Evolutionary conservation across 2,797 vertebrate species (phyloP).

Genomic region (Dendrocincla tyrannina): DNA sequence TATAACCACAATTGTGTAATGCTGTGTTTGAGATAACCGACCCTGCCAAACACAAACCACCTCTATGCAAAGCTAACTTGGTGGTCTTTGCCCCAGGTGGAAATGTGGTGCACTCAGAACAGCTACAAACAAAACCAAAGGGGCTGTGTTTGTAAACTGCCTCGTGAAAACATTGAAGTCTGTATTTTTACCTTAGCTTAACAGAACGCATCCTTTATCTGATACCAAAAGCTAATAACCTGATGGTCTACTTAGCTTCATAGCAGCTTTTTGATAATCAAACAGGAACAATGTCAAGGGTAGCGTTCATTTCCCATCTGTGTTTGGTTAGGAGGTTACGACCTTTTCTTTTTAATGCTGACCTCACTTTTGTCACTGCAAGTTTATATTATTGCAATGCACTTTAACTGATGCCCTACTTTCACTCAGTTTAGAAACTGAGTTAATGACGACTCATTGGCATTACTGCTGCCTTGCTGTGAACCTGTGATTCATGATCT

Average conservation of each 20-base stretch:
- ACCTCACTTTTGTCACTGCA: conserved; percentile 47
- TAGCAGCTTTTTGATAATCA: conserved; percentile 43
- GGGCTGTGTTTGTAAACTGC: neutral
- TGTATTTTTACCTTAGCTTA: conserved; percentile 5
- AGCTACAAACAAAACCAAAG: neutral
- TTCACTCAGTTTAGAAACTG: conserved; percentile 45
- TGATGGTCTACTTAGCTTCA: conserved; percentile 32
- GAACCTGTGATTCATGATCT: conserved; percentile 59
- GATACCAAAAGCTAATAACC: conserved; percentile 37
- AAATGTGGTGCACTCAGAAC: neutral
- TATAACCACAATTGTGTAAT: neutral
- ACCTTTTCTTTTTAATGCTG: conserved; percentile 62
- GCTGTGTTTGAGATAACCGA: neutral
- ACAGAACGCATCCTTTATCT: conserved; percentile 13
- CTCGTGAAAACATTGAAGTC: neutral
- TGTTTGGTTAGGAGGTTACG: conserved; percentile 54
- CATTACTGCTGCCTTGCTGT: conserved; percentile 13
- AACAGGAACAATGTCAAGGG: conserved; percentile 22
- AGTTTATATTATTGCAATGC: conserved; percentile 63
- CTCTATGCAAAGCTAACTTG: neutral
- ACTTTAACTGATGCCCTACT: conserved; percentile 65
- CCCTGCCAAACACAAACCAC: neutral
- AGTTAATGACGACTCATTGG: conserved; percentile 57
- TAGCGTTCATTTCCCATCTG: conserved; percentile 29
- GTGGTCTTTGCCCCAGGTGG: neutral